Evolutionary conservation across 2,113 vertebrate genomes (phyloP), one percentile per base, ranked within the genome.

Genomic region (Balaeniceps rex): DNA sequence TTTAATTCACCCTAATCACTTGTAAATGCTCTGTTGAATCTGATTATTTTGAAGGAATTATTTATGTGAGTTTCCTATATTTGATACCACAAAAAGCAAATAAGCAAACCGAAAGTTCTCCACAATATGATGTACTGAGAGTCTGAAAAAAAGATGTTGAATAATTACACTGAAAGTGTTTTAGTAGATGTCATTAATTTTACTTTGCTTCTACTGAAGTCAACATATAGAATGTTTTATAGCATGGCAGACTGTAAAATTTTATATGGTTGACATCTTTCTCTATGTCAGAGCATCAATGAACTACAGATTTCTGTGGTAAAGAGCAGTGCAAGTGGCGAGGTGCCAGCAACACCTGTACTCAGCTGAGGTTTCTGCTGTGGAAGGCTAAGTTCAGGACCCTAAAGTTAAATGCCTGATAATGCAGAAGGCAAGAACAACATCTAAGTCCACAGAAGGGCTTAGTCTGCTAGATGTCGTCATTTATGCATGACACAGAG

Each of bases 1-100:
- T 95, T 89, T 91, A 97, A 95, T 96, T 94, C 74, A 68, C 49
- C 36, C 95, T 96, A 97, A 96, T 97, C 66, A 89, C 70, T 95
- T 80, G 70, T 65, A 94, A 95, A 94, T 93, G 91, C 83, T 95
- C 87, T 93, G 78, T 83, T 95, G 78, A 91, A 58, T 96, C 77
- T 66, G 75, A 93, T 95, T 95, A 94, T 94, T 94, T 47, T 89
- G 87, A 95, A 91, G 66, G 54, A 89, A 90, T 88, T 96, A 83
- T 92, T 97, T 96, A 82, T 94, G 54, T 65, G 38, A 68, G 21
- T 55, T 94, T 85, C 54, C 33, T 72, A 13, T 94, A 47, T 89
- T 79, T 85, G n/a, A 69, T 70, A 76, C 13, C 29, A 57, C 3
- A 12, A 47, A 33, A 91, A 94, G 44, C 6, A 49, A 90, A 83